Base-by-base conservation (phyloP, 1,140 invertebrate genomes). In the Pseudomyrmex sp. region DNA sequence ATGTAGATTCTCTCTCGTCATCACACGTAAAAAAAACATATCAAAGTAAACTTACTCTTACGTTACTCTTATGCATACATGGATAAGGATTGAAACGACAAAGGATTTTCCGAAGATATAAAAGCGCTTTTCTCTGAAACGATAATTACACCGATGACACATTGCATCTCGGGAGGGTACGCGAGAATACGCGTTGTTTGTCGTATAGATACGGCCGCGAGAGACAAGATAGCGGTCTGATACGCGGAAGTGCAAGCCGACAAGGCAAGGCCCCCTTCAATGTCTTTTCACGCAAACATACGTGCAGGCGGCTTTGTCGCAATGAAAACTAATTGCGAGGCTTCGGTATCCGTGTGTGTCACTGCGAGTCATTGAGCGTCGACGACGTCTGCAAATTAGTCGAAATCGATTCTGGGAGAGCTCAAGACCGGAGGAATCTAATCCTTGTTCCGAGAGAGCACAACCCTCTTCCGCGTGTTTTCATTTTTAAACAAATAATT, bases 261-360 rank as follows among this genome's bases (percentile, higher is more conserved):
- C 72, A 82, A 87, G 82, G 90, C 93, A 93, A 94, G 93, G 93
- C 91, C 88, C 90, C 88, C 80, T 87, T 93, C 93, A 93, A 94
- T 94, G 93, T 89, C 93, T 93, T 91, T 86, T 83, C 91, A 85
- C 88, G 23, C 13, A 35, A 10, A 48, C 20, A 20, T 26, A 90
- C 89, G 88, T 88, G 82, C 63, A 77, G 89, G 83, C 86, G 74
- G 77, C 84, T 90, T 88, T 86, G 85, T 82, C 85, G 82, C 85
- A 84, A 89, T 89, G 88, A 86, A 84, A 89, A 86, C 82, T 86
- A 89, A 89, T 89, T 89, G 87, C 87, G 54, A 83, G 87, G 62
- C 80, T 83, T 50, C 62, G 50, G 46, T n/a, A 2, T n/a, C 5
- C 18, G 56, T 44, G 23, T 70, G 54, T 72, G 66, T 72, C 72